These are phyloP conservation scores for Cataglyphis altisquamis DNA, from an alignment of 2,888 invertebrate genomes.

Conservation along the genomic window DNA sequence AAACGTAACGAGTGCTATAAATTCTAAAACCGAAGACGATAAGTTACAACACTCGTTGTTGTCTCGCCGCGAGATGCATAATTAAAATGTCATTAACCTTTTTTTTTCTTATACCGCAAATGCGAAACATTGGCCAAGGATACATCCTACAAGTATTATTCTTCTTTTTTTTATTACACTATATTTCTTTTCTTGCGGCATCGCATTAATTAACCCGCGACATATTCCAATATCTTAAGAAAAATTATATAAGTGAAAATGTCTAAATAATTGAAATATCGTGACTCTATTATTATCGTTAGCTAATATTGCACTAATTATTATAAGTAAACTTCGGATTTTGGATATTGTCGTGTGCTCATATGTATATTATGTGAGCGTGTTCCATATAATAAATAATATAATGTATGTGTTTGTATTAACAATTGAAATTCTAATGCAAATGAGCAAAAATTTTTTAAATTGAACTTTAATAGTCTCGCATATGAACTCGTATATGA, in stretches of 20 bases:
- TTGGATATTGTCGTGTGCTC: neutral
- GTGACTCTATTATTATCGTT: neutral
- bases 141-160: neutral
- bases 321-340: neutral
- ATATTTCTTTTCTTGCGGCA: neutral
- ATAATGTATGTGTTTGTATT: neutral
- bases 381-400: neutral
- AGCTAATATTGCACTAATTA: neutral
- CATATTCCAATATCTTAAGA: neutral
- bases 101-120: neutral
- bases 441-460: neutral
- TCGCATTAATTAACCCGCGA: neutral
- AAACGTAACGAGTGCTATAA: neutral
- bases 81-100: conserved; percentile 6
- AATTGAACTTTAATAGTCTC: neutral
- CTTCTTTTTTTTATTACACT: neutral
- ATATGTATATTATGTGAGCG: neutral
- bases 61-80: neutral
- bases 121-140: neutral
- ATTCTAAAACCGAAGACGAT: neutral
- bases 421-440: conserved; percentile 55
- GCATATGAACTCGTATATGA: too few relatives aligned
- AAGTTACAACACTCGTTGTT: neutral
- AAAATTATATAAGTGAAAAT: neutral
- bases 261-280: neutral